A percentile compares a stretch with the other conserved stretches of the same genome.
Evolutionary conservation across 2,888 invertebrate genomes (phyloP).

Genomic region (Neoascia interrupta): DNA sequence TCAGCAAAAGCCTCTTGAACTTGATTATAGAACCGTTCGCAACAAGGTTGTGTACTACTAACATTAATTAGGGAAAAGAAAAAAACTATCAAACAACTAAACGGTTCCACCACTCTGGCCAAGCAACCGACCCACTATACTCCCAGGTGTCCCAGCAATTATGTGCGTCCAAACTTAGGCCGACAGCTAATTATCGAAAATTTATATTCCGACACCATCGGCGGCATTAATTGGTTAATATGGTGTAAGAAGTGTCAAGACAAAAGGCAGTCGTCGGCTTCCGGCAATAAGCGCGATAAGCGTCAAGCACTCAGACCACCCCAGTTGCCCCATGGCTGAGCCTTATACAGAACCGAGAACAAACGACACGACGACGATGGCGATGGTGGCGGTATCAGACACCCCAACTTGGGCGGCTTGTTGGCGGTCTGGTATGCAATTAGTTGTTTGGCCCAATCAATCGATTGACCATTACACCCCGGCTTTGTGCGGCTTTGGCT

Average conservation of each 20-base stretch:
- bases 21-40: no score
- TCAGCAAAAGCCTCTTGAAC: no score
- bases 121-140: conserved; percentile 36
- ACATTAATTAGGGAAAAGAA: no score
- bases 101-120: conserved; percentile 26
- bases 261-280: conserved; percentile 53
- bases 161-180: conserved; percentile 27
- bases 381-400: conserved; percentile 22
- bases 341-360: conserved; percentile 28
- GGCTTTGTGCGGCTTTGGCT: conserved; percentile 35
- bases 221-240: conserved; percentile 67
- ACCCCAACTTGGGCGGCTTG: conserved; percentile 17
- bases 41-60: no score
- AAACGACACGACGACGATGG: conserved; percentile 15
- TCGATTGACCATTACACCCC: conserved; percentile 42
- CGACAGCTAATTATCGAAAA: conserved; percentile 54
- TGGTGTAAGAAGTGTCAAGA: conserved; percentile 67
- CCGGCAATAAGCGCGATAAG: conserved; percentile 59
- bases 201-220: conserved; percentile 66
- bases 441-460: conserved; percentile 41
- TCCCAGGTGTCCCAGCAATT: conserved; percentile 29
- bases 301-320: conserved; percentile 49
- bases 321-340: conserved; percentile 25
- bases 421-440: conserved; percentile 49
- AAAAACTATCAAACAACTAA: no score